Percentiles rank a stretch among this genome's conserved stretches.
Evolutionary conservation across 2,113 vertebrate species (phyloP).

Genomic region (Rhodinocichla rosea): DNA sequence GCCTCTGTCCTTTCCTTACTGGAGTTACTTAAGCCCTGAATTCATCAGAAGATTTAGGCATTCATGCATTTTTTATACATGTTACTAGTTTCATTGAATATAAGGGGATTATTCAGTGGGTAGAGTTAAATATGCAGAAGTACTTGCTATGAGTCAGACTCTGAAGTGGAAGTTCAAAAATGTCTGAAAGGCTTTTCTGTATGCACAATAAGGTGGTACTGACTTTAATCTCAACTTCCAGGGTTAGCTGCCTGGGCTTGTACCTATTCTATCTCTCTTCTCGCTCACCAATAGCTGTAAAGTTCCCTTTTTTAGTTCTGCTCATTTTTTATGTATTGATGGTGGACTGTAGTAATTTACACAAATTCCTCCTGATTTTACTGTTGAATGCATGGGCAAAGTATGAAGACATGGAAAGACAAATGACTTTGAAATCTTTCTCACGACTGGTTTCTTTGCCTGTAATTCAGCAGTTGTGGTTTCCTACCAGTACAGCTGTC

Average conservation of each 20-base stretch:
- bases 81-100: background rate
- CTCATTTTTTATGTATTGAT: background rate
- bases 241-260: background rate
- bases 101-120: background rate
- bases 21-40: background rate
- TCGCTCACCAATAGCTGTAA: background rate
- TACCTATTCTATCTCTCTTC: background rate
- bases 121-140: background rate
- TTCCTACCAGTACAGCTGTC: background rate
- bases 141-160: background rate
- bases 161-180: background rate
- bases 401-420: background rate
- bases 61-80: background rate
- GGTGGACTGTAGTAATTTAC: background rate
- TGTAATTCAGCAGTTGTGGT: background rate
- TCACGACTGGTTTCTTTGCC: background rate
- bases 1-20: background rate
- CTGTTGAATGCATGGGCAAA: background rate
- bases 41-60: background rate
- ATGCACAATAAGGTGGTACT: background rate
- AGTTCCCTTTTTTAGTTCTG: background rate
- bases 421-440: background rate
- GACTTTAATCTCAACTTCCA: background rate
- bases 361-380: background rate
- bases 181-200: constrained; percentile 5